Evolutionary conservation across 37 sponge, comb jelly and placozoan genomes (phyloP).

Genomic region (Mnemiopsis leidyi): DNA sequence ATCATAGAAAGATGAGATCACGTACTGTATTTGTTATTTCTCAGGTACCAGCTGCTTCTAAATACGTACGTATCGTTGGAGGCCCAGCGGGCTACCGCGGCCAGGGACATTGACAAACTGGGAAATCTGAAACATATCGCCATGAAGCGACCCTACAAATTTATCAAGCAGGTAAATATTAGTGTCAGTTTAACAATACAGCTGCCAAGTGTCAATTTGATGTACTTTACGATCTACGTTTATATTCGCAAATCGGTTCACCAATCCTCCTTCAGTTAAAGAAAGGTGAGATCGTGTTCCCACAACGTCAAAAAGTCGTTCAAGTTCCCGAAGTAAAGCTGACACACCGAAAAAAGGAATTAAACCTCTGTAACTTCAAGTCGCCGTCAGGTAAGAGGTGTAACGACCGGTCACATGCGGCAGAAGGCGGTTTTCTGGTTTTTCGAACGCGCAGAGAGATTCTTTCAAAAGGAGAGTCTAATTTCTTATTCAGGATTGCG

Average conservation of each 20-base stretch:
- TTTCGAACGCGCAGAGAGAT: neutral
- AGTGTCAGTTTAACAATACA: too few relatives aligned
- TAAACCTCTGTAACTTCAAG: slow-evolving; percentile 15
- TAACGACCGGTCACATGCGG: too few relatives aligned
- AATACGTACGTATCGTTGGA: slow-evolving; percentile 43
- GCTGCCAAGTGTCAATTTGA: too few relatives aligned
- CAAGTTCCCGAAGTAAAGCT: slow-evolving; percentile 27
- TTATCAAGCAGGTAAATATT: slow-evolving; percentile 38
- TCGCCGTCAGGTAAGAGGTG: neutral
- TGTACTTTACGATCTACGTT: too few relatives aligned
- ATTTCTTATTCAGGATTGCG: neutral
- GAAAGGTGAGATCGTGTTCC: slow-evolving; percentile 58
- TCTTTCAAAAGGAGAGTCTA: neutral
- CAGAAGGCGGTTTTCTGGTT: too few relatives aligned
- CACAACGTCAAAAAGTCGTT: neutral
- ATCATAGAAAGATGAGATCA: too few relatives aligned
- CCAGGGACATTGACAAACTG: slow-evolving; percentile 15
- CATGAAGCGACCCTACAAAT: slow-evolving; percentile 45
- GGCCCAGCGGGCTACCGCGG: neutral
- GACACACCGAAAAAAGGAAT: neutral
- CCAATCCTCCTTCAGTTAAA: slow-evolving; percentile 22
- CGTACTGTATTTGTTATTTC: too few relatives aligned
- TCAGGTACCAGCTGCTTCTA: slow-evolving; percentile 55
- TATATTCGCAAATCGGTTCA: too few relatives aligned
- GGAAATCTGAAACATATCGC: neutral